phyloP scores from a whole-genome alignment of 2,113 vertebrate genomes.

The Dolichotis patagonum region DNA sequence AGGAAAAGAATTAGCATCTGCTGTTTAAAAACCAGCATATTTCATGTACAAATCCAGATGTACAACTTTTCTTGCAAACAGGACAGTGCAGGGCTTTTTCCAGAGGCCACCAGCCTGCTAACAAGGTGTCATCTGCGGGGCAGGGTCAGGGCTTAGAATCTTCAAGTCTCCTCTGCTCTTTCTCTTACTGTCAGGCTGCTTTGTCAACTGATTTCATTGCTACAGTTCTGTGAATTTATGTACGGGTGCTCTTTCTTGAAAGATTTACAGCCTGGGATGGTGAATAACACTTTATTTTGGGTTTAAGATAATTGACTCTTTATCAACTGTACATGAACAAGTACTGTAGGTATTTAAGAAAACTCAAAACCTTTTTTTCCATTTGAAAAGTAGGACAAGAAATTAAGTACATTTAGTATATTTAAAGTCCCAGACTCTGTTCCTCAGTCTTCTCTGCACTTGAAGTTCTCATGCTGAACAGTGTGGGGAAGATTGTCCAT shows the following conservation, averaged over 20 bases:
- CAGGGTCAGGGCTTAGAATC: no score
- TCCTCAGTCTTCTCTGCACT: not conserved
- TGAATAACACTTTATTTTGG: not conserved
- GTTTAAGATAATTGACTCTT: not conserved
- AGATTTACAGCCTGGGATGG: not conserved
- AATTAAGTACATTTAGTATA: not conserved
- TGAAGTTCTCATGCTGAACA: not conserved
- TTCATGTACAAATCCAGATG: not conserved
- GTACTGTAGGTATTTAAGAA: not conserved
- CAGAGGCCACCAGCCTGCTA: not conserved
- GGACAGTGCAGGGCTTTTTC: no score
- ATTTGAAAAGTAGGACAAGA: not conserved
- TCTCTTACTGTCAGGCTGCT: not conserved
- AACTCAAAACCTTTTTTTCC: not conserved
- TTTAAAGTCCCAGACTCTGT: not conserved
- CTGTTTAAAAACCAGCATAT: not conserved
- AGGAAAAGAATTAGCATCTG: not conserved
- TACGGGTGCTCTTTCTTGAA: not conserved
- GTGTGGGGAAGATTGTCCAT: not conserved
- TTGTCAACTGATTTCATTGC: no score
- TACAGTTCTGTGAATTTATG: not conserved
- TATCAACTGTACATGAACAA: not conserved
- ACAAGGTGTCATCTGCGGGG: fast-evolving
- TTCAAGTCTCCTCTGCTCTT: not conserved
- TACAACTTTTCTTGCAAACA: not conserved